Evolutionary conservation across 2,113 vertebrate species (phyloP).

Genomic region (Collichthys lucidus): DNA sequence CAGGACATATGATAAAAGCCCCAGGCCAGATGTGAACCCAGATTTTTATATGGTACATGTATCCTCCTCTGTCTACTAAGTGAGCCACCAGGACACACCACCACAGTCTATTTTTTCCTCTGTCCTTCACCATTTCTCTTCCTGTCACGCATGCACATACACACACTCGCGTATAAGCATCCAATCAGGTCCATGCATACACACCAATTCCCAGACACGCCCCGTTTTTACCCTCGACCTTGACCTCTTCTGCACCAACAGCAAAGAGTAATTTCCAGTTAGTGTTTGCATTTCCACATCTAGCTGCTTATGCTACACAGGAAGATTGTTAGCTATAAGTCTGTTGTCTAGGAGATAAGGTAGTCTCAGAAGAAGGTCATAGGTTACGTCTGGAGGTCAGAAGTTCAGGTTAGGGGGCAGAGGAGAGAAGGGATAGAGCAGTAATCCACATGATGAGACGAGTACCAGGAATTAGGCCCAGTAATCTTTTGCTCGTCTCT

Average conservation of each 20-base stretch:
- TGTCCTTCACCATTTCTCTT: slow-evolving; percentile 30
- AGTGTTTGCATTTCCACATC: slow-evolving; percentile 65
- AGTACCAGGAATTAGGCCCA: slow-evolving; percentile 62
- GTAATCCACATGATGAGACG: slow-evolving; percentile 78
- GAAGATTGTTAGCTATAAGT: slow-evolving; percentile 62
- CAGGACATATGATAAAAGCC: slow-evolving; percentile 61
- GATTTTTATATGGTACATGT: slow-evolving; percentile 60
- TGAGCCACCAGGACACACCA: slow-evolving; percentile 55
- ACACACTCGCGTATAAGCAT: slow-evolving; percentile 26
- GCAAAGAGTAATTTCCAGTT: slow-evolving; percentile 63
- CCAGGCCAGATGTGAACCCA: slow-evolving; percentile 61
- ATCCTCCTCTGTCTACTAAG: slow-evolving; percentile 49
- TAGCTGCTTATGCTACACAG: slow-evolving; percentile 49
- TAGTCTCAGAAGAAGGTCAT: slow-evolving; percentile 52
- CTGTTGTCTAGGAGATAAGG: slow-evolving; percentile 68
- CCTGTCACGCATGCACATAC: slow-evolving; percentile 10
- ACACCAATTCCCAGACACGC: slow-evolving; percentile 22
- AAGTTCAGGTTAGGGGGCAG: slow-evolving; percentile 60
- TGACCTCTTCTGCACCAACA: slow-evolving; percentile 64
- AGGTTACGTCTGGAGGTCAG: slow-evolving; percentile 61
- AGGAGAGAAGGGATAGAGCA: slow-evolving; percentile 65
- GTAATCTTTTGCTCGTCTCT: slow-evolving; percentile 65
- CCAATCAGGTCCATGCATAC: slow-evolving; percentile 13
- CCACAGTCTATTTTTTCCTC: slow-evolving; percentile 39
- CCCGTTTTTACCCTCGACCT: slow-evolving; percentile 58